These are phyloP conservation scores for Nothobranchius furzeri DNA, from an alignment of 2,113 vertebrate genomes.

Conservation along the genomic window DNA sequence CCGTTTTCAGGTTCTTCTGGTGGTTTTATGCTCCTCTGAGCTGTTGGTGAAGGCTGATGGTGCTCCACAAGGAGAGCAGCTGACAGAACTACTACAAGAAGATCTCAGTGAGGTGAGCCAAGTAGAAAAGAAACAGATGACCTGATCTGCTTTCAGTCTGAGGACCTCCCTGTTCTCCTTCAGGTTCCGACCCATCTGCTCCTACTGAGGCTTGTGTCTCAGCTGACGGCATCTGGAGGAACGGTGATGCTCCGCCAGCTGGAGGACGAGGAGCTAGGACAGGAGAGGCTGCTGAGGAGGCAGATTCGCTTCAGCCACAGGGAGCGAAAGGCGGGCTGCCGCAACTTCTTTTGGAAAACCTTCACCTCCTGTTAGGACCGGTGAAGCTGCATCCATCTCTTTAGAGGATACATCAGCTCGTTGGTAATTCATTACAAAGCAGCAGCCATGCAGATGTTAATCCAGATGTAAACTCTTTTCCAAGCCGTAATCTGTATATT, in stretches of 20 bases:
- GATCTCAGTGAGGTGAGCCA: constrained; percentile 67
- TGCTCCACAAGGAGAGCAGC: constrained; percentile 47
- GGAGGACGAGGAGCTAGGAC: constrained; percentile 45
- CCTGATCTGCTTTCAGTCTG: neutral
- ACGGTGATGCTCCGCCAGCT: constrained; percentile 34
- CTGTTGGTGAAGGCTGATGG: constrained; percentile 54
- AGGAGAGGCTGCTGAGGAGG: constrained; percentile 56
- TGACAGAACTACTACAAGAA: constrained; percentile 45
- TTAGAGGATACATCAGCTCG: no score
- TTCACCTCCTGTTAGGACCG: constrained; percentile 77
- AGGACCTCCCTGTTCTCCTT: neutral
- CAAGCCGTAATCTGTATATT: neutral
- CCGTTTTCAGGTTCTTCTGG: constrained; percentile 56
- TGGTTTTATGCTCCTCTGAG: constrained; percentile 49
- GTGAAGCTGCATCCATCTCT: no score
- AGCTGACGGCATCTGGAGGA: constrained; percentile 40
- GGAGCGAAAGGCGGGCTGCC: constrained; percentile 80
- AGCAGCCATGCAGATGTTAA: no score
- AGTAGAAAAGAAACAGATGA: neutral
- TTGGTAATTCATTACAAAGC: no score
- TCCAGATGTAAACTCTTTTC: no score
- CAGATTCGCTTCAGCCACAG: constrained; percentile 71
- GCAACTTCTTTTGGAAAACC: constrained; percentile 85
- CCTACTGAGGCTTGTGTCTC: constrained; percentile 64
- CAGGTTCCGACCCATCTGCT: constrained; percentile 66